Base-by-base conservation (phyloP, 2,888 invertebrate species). In the Anthophora plumipes region DNA sequence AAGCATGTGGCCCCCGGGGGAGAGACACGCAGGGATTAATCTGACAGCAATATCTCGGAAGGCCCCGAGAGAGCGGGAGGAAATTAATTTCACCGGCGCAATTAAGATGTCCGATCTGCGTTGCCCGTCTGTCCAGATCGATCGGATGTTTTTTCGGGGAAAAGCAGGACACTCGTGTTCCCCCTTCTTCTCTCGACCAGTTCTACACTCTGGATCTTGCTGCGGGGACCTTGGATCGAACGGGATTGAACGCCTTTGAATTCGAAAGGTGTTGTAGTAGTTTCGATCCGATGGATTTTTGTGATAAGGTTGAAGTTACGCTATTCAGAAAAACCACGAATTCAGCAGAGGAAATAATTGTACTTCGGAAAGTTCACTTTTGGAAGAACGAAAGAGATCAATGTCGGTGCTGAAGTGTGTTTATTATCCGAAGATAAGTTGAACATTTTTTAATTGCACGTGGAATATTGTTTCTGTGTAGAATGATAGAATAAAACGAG, bases 11-110 rank as follows among this genome's bases (percentile, higher is more conserved):
- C 48, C 43, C 57, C 46, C 50, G 60, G 37, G 59, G 50, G 52
- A 68, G 75, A 74, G 75, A 81, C 68, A 59, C 54, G 79, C 31
- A 31, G 17, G 80, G 69, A 82, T 82, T 85, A 84, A 86, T 86
- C 85, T 85, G 85, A 85, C 82, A 84, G 80, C 61, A 64, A 59
- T 78, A 86, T 86, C 85, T 86, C 76, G 85, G 75, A 63, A 75
- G 74, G 52, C 55, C 69, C 48, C n/a, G n/a, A n/a, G 14, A 61
- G 50, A 46, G 64, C 57, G 61, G 41, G 69, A 64, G 75, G 77
- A 85, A 86, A 87, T 87, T 87, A 86, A 87, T 87, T 87, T 87
- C 76, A 82, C 67, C 61, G 70, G 73, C 60, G 87, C 85, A 87
- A 87, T 87, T 87, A 87, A 87, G 85, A 87, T 84, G 84, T 84